phyloP scores from a whole-genome alignment of 2,113 vertebrate species.

The Nothocercus julius region DNA sequence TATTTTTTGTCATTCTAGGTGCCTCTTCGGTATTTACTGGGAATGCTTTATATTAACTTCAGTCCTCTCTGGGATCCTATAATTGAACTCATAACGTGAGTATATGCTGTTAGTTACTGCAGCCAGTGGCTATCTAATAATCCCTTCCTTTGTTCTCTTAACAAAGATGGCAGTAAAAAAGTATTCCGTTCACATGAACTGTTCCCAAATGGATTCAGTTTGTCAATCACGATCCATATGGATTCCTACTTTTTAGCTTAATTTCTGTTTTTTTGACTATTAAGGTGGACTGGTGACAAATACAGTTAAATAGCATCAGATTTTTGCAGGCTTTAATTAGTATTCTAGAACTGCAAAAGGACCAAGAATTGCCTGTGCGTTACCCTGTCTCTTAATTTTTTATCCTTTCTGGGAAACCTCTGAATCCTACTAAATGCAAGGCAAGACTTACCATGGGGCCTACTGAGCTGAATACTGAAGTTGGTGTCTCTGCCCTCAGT shows the following conservation, averaged over 20 bases:
- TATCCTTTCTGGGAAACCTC: neutral
- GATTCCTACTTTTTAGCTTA: neutral
- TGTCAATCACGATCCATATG: neutral
- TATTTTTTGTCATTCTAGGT: conserved; percentile 78
- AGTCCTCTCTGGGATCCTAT: conserved; percentile 92
- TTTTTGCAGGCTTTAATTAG: neutral
- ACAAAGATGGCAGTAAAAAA: neutral
- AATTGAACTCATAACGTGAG: conserved; percentile 93
- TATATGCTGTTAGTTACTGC: neutral
- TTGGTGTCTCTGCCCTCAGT: neutral
- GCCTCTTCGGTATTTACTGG: conserved; percentile 91
- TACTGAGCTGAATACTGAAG: neutral
- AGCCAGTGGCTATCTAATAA: neutral
- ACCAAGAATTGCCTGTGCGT: neutral
- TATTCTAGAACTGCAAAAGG: neutral
- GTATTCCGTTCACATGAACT: neutral
- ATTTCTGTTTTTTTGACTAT: neutral
- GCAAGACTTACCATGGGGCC: neutral
- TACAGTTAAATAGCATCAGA: neutral
- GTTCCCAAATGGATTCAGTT: neutral
- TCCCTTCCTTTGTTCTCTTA: neutral
- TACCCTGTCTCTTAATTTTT: neutral
- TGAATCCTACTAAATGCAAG: neutral
- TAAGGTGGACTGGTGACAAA: neutral
- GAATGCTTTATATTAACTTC: conserved; percentile 97